These are phyloP conservation scores for Drosophila paracracens DNA, from an alignment of 2,888 invertebrate genomes.

Conservation along the genomic window DNA sequence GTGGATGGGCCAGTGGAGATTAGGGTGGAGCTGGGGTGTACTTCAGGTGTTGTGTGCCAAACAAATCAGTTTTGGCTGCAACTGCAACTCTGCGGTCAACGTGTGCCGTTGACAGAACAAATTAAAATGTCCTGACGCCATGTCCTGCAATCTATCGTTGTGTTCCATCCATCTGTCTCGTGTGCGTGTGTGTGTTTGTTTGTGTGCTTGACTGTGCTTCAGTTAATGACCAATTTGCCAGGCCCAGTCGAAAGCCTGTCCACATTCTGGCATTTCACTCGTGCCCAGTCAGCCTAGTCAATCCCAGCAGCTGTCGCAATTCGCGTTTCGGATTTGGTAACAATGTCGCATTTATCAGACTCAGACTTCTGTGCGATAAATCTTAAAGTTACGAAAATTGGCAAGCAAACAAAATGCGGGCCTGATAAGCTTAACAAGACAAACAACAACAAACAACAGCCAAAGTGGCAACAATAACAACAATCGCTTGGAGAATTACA, in stretches of 20 bases:
- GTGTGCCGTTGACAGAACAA: conserved; percentile 81
- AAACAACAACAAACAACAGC: conserved; percentile 41
- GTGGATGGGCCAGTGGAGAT: background rate
- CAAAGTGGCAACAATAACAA: conserved; percentile 23
- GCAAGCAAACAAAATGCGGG: conserved; percentile 63
- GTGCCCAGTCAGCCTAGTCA: conserved; percentile 16
- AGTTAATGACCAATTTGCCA: conserved; percentile 79
- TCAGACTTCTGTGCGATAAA: conserved; percentile 62
- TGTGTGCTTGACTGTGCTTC: conserved; percentile 47
- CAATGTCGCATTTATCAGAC: conserved; percentile 60
- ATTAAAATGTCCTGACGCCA: conserved; percentile 78
- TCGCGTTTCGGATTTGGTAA: conserved; percentile 66
- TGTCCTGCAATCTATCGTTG: conserved; percentile 51
- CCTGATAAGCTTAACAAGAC: conserved; percentile 58
- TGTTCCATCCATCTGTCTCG: conserved; percentile 40
- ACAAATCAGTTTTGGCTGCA: conserved; percentile 57
- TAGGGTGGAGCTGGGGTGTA: conserved; percentile 8
- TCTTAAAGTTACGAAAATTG: conserved; percentile 72
- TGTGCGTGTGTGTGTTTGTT: conserved; percentile 5
- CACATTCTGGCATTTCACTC: conserved; percentile 5
- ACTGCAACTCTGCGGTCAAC: conserved; percentile 42
- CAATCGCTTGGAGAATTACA: conserved; percentile 69
- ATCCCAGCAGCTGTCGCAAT: conserved; percentile 73
- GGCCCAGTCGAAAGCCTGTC: conserved; percentile 37
- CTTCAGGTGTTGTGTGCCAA: conserved; percentile 65